Evolutionary conservation across 2,113 vertebrate genomes (phyloP).

Genomic region (Alouatta palliata): DNA sequence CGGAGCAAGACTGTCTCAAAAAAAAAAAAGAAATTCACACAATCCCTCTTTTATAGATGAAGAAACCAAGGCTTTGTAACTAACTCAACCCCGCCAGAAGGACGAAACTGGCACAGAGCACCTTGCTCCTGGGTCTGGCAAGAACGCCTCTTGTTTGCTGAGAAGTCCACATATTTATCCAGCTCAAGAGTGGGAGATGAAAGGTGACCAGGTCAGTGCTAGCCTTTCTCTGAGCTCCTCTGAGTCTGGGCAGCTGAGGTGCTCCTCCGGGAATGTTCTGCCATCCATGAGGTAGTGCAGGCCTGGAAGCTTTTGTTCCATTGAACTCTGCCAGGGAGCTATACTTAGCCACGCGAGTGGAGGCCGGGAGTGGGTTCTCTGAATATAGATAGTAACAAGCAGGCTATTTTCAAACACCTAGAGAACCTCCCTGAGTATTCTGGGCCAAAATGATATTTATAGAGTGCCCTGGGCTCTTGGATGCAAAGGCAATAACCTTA

Average conservation of each 20-base stretch:
- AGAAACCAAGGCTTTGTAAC: background rate
- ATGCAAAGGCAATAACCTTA: background rate
- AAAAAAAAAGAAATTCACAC: background rate
- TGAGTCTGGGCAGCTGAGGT: background rate
- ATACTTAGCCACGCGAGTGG: constrained; percentile 51
- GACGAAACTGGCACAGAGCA: rapidly evolving
- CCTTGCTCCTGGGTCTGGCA: background rate
- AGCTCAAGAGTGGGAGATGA: background rate
- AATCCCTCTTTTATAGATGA: too few species aligned
- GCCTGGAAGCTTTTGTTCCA: constrained; percentile 73
- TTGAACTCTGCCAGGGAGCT: constrained; percentile 63
- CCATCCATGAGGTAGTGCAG: background rate
- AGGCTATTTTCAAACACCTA: constrained; percentile 71
- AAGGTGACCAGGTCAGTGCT: rapidly evolving
- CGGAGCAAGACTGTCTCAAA: too few species aligned
- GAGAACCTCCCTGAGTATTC: constrained; percentile 49
- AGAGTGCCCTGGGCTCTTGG: background rate
- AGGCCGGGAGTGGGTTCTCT: constrained; percentile 21
- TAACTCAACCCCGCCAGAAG: background rate
- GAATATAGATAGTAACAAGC: constrained; percentile 71
- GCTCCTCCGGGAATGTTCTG: background rate
- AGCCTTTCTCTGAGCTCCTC: background rate
- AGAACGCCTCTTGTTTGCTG: rapidly evolving
- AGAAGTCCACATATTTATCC: background rate
- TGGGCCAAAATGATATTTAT: constrained; percentile 65